phyloP scores from a whole-genome alignment of 2,888 invertebrate species.

The Ptychoptera albimana region DNA sequence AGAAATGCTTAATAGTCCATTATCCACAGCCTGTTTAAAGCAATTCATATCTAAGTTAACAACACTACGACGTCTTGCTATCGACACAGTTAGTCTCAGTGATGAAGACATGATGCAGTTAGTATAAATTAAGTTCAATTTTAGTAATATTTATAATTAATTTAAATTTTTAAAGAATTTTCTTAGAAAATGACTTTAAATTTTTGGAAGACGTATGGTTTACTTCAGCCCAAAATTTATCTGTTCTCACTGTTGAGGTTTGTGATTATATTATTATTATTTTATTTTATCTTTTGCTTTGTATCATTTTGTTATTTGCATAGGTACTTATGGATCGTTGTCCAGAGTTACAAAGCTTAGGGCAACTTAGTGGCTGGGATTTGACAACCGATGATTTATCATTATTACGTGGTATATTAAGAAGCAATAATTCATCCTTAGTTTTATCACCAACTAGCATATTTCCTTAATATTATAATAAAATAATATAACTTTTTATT shows the following conservation, averaged over 20 bases:
- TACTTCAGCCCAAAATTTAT: constrained; percentile 46
- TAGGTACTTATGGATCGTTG: constrained; percentile 46
- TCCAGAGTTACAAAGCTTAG: constrained; percentile 45
- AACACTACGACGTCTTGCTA: constrained; percentile 43
- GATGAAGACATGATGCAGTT: constrained; percentile 39
- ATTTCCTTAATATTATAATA: too few relatives aligned
- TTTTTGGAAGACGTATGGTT: constrained; percentile 52
- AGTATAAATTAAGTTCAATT: neutral
- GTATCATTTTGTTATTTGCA: constrained; percentile 6
- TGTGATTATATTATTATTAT: neutral
- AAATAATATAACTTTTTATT: too few relatives aligned
- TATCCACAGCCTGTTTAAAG: constrained; percentile 39
- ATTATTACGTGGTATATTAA: constrained; percentile 44
- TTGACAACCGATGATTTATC: constrained; percentile 49
- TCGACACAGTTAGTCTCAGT: constrained; percentile 46
- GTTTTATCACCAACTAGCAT: constrained; percentile 35
- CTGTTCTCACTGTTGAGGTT: constrained; percentile 42
- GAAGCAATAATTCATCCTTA: constrained; percentile 48
- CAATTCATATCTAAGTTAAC: constrained; percentile 43
- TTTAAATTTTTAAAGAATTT: constrained; percentile 31
- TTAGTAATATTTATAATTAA: neutral
- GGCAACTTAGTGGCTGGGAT: constrained; percentile 52
- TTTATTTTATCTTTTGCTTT: neutral
- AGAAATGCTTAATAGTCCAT: constrained; percentile 48
- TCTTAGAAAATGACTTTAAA: constrained; percentile 45